Conservation (phyloP, 1,140 invertebrate genomes). For the Oppia nitens region DNA sequence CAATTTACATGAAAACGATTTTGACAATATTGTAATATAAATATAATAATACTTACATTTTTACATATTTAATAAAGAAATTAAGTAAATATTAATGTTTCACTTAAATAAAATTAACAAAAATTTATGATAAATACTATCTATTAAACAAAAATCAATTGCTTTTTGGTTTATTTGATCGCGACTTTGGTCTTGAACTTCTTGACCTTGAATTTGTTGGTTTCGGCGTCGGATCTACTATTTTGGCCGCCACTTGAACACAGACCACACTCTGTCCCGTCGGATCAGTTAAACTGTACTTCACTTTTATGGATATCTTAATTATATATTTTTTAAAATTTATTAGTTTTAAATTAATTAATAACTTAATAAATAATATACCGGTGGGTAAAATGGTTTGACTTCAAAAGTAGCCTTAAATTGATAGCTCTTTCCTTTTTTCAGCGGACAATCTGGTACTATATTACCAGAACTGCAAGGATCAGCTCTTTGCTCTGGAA, state of each 20-base stretch:
- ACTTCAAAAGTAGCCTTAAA: conserved; percentile 16
- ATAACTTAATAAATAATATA: background rate
- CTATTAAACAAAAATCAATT: no score
- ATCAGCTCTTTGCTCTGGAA: conserved; percentile 14
- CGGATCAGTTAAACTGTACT: conserved; percentile 14
- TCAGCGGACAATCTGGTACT: conserved; percentile 12
- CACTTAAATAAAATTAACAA: no score
- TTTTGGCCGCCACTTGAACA: conserved; percentile 14
- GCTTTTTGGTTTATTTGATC: background rate
- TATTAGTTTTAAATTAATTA: background rate
- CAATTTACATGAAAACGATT: no score
- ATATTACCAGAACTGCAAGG: conserved; percentile 15
- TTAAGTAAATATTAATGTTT: no score
- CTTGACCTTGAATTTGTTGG: conserved; percentile 6
- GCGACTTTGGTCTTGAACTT: background rate
- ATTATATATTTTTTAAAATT: background rate
- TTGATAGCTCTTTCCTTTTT: conserved; percentile 11
- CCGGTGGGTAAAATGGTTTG: conserved; percentile 18
- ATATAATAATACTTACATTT: no score
- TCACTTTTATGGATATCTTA: conserved; percentile 18
- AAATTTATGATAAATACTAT: no score
- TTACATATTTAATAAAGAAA: no score
- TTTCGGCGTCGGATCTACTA: conserved; percentile 15
- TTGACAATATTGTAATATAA: no score
- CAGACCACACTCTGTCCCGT: conserved; percentile 11